Base-by-base conservation (phyloP, 2,888 invertebrate species). In the Leptopilina syphax region DNA sequence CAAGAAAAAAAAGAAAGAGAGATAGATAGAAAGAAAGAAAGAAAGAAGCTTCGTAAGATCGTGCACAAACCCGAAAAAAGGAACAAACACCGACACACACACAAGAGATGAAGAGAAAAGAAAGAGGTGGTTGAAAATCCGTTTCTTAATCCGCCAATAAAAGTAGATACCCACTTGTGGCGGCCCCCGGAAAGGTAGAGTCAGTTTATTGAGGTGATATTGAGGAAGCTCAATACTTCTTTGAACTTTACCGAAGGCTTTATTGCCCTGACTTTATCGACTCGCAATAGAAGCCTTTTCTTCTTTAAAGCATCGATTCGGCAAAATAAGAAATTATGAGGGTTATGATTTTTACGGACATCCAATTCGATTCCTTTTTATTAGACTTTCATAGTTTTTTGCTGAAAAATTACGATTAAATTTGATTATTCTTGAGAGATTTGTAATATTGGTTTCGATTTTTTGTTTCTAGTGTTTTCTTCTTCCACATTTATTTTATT, bases 131-230 rank as follows among this genome's bases (percentile, higher is more conserved):
- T 34, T 73, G 57, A 50, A 73, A 73, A 34, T 9, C 73, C 73
- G 73, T 73, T 73, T 73, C 57, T 73, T 73, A 73, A 73, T 73
- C 73, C 73, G 73, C 27, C 73, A 73, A 73, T 73, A 73, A 73
- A 73, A 73, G 73, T 41, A 57, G 73, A 73, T 73, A 73, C 73
- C 73, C 73, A 73, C 73, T 73, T 73, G 73, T 73, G 57, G 73
- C n/a, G 18, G 18, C 18, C 18, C 18, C 73, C 57, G 34, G 57
- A 73, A 57, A 73, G 73, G 73, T 73, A 57, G 57, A 73, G 54
- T 73, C 73, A 73, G 73, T 73, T 73, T 73, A 73, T 73, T 73
- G 73, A 73, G 57, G 54, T 54, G 34, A 73, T 73, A 73, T 73
- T 57, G 73, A 47, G 70, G 73, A 73, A 73, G 73, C 73, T 73